These are phyloP conservation scores for Epiblema foenella DNA, from an alignment of 2,888 invertebrate genomes.

Conservation along the genomic window DNA sequence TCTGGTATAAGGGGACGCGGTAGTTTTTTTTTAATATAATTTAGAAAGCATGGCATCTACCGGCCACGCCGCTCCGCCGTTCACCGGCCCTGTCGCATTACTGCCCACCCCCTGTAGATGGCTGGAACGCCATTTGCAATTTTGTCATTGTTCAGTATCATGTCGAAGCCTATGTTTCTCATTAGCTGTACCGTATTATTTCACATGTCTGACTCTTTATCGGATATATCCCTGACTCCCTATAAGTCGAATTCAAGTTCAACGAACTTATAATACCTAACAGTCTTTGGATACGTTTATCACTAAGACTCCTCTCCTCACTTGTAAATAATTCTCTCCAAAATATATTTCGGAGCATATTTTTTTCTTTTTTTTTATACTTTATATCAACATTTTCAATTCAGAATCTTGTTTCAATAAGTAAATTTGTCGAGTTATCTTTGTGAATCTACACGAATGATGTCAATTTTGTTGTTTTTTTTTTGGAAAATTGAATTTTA, in stretches of 20 bases:
- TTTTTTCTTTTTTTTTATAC: conserved; percentile 58
- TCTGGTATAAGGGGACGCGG: conserved; percentile 39
- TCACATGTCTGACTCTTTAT: conserved; percentile 75
- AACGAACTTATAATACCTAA: conserved; percentile 80
- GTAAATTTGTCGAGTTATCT: conserved; percentile 41
- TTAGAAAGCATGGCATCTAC: conserved; percentile 56
- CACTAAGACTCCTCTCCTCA: conserved; percentile 81
- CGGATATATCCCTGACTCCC: conserved; percentile 73
- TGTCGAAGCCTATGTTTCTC: conserved; percentile 71
- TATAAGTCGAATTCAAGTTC: conserved; percentile 76
- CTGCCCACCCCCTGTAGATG: conserved; percentile 57
- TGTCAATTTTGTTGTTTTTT: conserved; percentile 38
- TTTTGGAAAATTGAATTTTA: conserved; percentile 24
- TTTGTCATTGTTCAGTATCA: conserved; percentile 55
- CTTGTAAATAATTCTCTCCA: conserved; percentile 83
- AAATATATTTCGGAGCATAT: conserved; percentile 82
- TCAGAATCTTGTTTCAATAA: conserved; percentile 44
- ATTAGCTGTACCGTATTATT: conserved; percentile 70
- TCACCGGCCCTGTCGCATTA: conserved; percentile 47
- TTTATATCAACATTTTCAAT: conserved; percentile 64
- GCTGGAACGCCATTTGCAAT: conserved; percentile 64
- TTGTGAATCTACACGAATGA: conserved; percentile 40
- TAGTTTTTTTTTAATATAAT: conserved; percentile 48
- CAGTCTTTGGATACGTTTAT: conserved; percentile 84
- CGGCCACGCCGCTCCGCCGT: conserved; percentile 53